These are phyloP conservation scores for Lingula anatina DNA, from an alignment of 2,888 invertebrate genomes.

Conservation along the genomic window DNA sequence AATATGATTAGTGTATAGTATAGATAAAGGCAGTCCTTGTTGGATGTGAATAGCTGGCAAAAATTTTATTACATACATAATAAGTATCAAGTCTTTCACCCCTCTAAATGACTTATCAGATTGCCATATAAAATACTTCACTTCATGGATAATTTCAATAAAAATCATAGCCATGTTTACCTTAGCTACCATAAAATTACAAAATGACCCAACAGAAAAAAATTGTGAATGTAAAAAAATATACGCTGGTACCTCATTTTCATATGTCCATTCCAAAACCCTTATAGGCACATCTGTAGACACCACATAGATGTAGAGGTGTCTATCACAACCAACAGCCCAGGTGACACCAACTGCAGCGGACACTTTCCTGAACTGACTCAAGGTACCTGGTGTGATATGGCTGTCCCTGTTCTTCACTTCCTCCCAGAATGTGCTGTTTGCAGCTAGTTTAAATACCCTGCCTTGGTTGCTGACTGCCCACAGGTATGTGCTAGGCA, in stretches of 20 bases:
- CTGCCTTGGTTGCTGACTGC: constrained; percentile 83
- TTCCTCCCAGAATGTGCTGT: constrained; percentile 78
- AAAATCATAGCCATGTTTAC: not conserved
- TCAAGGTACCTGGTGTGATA: no score
- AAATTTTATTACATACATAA: no score
- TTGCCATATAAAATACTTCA: not conserved
- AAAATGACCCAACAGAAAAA: not conserved
- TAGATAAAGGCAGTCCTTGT: no score
- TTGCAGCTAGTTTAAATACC: constrained; percentile 77
- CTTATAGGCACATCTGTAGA: constrained; percentile 84
- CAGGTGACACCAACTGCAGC: constrained; percentile 66
- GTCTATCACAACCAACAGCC: constrained; percentile 90
- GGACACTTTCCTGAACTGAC: constrained; percentile 84
- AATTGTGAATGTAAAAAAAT: no score
- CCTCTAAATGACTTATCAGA: no score
- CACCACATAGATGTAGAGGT: constrained; percentile 86
- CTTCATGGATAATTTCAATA: not conserved
- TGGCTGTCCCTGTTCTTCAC: constrained; percentile 61
- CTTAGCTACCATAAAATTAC: not conserved
- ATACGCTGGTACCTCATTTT: constrained; percentile 72
- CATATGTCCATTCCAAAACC: constrained; percentile 83
- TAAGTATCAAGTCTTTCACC: no score
- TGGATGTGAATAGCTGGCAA: no score
- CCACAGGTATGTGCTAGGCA: constrained; percentile 23
- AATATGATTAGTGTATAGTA: no score